Conservation (phyloP, 2,888 invertebrate genomes). For the Machimus rusticus region DNA sequence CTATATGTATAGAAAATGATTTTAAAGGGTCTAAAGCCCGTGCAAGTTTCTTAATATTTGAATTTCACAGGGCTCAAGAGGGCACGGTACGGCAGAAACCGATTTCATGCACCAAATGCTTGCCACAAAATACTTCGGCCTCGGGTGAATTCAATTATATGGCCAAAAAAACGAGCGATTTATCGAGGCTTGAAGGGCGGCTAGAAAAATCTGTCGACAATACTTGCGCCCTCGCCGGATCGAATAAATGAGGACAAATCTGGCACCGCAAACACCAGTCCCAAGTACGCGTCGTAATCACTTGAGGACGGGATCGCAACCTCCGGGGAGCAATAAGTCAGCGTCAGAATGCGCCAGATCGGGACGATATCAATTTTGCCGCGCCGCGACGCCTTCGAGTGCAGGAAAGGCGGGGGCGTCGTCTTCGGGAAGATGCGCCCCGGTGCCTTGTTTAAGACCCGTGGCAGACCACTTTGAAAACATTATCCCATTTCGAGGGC, state of each 20-base stretch:
- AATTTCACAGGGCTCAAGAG: neutral
- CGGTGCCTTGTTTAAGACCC: neutral
- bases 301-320: neutral
- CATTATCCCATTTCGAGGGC: conserved; percentile 21
- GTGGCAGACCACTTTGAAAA: neutral
- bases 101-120: conserved; percentile 31
- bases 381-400: neutral
- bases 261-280: neutral
- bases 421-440: neutral
- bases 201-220: conserved; percentile 41
- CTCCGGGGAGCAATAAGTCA: conserved; percentile 42
- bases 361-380: neutral
- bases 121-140: neutral
- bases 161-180: neutral
- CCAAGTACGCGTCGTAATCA: conserved; percentile 1
- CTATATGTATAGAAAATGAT: too few species aligned
- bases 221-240: neutral
- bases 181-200: neutral
- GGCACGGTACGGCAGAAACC: neutral
- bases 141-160: conserved; percentile 13
- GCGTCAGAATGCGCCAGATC: conserved; percentile 43
- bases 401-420: neutral
- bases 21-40: neutral
- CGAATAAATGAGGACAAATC: neutral
- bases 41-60: neutral